A percentile compares a stretch with the other conserved stretches of the same genome.
Evolutionary conservation across 2,888 invertebrate species (phyloP).

Genomic region (Scaptomyza flava): DNA sequence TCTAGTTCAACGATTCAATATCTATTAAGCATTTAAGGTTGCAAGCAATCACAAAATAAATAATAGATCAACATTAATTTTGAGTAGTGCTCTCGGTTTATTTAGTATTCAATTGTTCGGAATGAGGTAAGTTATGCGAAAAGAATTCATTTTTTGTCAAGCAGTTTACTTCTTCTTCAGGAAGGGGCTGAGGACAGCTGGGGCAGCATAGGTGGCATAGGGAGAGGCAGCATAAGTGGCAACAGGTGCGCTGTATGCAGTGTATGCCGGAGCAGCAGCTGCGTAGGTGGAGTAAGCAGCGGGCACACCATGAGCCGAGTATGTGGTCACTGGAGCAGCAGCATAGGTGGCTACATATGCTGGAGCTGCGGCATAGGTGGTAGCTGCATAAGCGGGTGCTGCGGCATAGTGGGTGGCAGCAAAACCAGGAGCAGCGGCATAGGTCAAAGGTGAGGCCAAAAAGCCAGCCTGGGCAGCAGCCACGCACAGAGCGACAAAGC

Average conservation of each 20-base stretch:
- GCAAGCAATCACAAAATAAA: conserved; percentile 62
- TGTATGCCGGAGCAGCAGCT: conserved; percentile 53
- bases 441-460: conserved; percentile 59
- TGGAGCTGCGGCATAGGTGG: conserved; percentile 59
- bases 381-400: conserved; percentile 51
- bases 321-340: conserved; percentile 57
- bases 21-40: conserved; percentile 66
- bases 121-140: not conserved
- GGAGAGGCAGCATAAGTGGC: conserved; percentile 55
- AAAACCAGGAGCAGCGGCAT: conserved; percentile 58
- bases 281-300: conserved; percentile 58
- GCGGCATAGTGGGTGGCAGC: conserved; percentile 48
- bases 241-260: conserved; percentile 54
- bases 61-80: conserved; percentile 6
- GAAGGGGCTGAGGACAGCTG: conserved; percentile 65
- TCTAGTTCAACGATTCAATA: conserved; percentile 48
- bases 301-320: conserved; percentile 50
- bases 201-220: conserved; percentile 66
- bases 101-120: conserved; percentile 37
- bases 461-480: conserved; percentile 78
- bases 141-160: not conserved
- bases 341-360: conserved; percentile 51
- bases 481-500: conserved; percentile 77
- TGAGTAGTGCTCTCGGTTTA: conserved; percentile 37
- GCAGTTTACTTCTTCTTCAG: conserved; percentile 72